These are phyloP conservation scores for Aphis gossypii DNA, from an alignment of 1,140 invertebrate genomes.

Conservation along the genomic window DNA sequence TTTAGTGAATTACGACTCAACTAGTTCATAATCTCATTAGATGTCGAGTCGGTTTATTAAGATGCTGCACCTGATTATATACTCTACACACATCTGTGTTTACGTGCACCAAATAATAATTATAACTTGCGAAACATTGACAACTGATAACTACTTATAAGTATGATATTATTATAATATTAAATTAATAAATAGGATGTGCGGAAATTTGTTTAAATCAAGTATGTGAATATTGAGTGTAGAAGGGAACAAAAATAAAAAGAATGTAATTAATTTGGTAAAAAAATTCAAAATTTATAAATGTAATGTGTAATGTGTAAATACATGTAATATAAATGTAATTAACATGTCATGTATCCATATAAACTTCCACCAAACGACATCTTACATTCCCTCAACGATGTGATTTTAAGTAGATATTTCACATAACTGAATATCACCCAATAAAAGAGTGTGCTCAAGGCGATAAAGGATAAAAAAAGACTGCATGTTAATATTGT, in stretches of 20 bases:
- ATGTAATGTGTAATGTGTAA: no score
- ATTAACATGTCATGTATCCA: no score
- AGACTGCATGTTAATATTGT: no score
- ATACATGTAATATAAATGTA: not conserved
- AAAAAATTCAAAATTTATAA: not conserved
- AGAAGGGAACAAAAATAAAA: no score
- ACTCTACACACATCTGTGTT: not conserved
- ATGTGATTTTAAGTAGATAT: not conserved
- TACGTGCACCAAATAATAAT: not conserved
- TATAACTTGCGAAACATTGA: not conserved
- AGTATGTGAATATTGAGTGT: no score
- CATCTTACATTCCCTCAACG: not conserved
- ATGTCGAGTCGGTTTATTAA: not conserved
- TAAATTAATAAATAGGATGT: not conserved
- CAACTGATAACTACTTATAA: not conserved
- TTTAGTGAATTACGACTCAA: not conserved
- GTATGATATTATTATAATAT: not conserved
- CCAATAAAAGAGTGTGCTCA: no score
- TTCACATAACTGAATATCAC: not conserved
- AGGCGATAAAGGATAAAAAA: no score
- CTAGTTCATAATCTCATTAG: not conserved
- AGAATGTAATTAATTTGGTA: not conserved
- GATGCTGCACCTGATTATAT: not conserved
- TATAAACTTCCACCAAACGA: not conserved
- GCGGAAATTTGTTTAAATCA: no score